phyloP scores from a whole-genome alignment of 2,888 invertebrate species.

The Sipha maydis region DNA sequence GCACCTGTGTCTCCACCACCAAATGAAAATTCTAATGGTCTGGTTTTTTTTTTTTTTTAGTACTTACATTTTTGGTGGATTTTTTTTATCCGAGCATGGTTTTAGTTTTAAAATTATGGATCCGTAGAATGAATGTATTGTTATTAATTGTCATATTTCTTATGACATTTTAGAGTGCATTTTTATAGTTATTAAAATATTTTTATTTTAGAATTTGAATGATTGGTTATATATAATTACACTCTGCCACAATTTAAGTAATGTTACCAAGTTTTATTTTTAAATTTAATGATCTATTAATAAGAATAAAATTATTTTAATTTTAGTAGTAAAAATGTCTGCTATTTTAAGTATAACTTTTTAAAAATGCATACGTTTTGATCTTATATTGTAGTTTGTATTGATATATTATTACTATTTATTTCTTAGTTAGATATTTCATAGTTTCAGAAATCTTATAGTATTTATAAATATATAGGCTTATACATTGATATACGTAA shows the following conservation, averaged over 20 bases:
- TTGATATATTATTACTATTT: background rate
- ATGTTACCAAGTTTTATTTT: background rate
- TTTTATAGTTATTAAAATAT: conserved; percentile 13
- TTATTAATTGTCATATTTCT: background rate
- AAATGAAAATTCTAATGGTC: conserved; percentile 58
- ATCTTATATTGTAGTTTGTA: background rate
- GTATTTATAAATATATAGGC: background rate
- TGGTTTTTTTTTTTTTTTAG: conserved; percentile 19
- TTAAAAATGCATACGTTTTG: background rate
- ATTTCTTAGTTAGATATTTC: conserved; percentile 2
- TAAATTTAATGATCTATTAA: background rate
- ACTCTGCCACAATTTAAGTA: background rate
- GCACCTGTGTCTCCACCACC: conserved; percentile 46
- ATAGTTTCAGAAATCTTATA: background rate
- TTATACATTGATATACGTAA: conserved; percentile 10
- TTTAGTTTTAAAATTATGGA: background rate
- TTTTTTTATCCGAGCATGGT: conserved; percentile 14
- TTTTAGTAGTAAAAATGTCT: too few species aligned
- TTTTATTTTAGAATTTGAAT: background rate
- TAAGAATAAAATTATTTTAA: too few species aligned
- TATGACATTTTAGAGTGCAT: background rate
- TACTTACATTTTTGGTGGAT: conserved; percentile 11
- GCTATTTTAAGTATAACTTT: background rate
- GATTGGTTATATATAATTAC: background rate
- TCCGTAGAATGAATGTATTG: background rate